phyloP scores from a whole-genome alignment of 2,888 invertebrate genomes.

The Trichogramma dendrolimi region DNA sequence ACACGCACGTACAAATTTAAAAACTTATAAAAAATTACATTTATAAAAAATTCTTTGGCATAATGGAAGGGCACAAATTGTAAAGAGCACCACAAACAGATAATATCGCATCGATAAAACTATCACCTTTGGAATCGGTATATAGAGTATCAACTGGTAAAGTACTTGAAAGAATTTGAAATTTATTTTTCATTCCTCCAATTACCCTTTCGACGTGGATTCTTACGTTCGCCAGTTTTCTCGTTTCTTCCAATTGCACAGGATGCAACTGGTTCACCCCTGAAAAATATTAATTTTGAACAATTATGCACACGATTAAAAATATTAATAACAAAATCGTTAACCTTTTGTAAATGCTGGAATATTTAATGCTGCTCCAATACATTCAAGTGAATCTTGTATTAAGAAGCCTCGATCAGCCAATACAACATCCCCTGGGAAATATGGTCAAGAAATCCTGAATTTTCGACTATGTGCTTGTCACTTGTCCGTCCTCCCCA shows the following conservation, averaged over 20 bases:
- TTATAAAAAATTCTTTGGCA: too few relatives aligned
- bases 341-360: conserved; percentile 12
- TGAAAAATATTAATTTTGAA: not conserved
- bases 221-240: not conserved
- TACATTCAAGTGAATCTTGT: not conserved
- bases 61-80: too few relatives aligned
- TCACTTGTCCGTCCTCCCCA: conserved; percentile 9
- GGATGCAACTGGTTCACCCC: conserved; percentile 1
- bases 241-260: not conserved
- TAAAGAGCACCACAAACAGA: conserved; percentile 3
- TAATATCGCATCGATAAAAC: not conserved
- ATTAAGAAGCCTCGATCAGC: conserved; percentile 8
- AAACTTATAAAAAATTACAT: too few relatives aligned
- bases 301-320: not conserved
- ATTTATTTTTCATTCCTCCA: not conserved
- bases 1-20: too few relatives aligned
- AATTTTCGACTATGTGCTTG: conserved; percentile 12
- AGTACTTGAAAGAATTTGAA: too few relatives aligned
- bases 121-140: not conserved
- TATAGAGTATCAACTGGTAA: too few relatives aligned
- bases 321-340: not conserved
- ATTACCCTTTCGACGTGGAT: conserved; percentile 7
- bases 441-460: conserved; percentile 5
- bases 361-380: not conserved
- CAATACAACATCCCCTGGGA: not conserved